Evolutionary conservation across 2,113 vertebrate species (phyloP).

Genomic region (Arothron firmamentum): DNA sequence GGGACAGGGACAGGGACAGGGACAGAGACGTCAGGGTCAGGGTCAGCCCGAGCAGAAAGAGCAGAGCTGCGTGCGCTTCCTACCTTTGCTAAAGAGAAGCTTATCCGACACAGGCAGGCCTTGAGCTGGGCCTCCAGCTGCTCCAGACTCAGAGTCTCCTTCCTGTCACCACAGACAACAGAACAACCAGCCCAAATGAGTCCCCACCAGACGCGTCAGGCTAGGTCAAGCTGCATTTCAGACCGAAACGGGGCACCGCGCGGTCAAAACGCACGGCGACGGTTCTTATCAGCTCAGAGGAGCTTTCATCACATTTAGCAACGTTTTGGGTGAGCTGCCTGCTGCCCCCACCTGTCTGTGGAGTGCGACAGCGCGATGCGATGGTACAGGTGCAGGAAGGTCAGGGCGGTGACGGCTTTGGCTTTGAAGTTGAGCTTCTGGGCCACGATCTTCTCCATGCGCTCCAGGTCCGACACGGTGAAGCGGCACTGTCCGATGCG

Average conservation of each 20-base stretch:
- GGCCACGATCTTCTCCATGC: slow-evolving; percentile 95
- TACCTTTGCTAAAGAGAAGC: slow-evolving; percentile 98
- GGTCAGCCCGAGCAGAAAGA: neutral
- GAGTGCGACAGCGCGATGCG: slow-evolving; percentile 81
- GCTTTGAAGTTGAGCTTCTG: slow-evolving; percentile 94
- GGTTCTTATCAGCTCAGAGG: slow-evolving; percentile 38
- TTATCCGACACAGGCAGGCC: slow-evolving; percentile 90
- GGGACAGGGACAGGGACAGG: slow-evolving; percentile 75
- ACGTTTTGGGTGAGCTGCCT: no score
- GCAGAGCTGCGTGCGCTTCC: slow-evolving; percentile 26
- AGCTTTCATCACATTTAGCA: neutral
- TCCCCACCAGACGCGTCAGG: no score
- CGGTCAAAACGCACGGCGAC: neutral
- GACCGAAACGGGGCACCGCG: neutral
- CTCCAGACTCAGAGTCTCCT: slow-evolving; percentile 85
- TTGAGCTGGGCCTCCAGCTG: slow-evolving; percentile 96
- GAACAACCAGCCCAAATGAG: neutral
- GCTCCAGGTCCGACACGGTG: slow-evolving; percentile 88
- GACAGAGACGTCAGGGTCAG: slow-evolving; percentile 78
- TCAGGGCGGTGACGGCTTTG: slow-evolving; percentile 95
- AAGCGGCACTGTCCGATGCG: slow-evolving; percentile 96
- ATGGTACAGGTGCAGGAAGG: slow-evolving; percentile 95
- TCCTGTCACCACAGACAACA: slow-evolving; percentile 68
- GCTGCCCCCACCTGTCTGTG: slow-evolving; percentile 81
- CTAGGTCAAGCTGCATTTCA: no score